These are phyloP conservation scores for Fregetta grallaria DNA, from an alignment of 2,113 vertebrate species.

Conservation along the genomic window DNA sequence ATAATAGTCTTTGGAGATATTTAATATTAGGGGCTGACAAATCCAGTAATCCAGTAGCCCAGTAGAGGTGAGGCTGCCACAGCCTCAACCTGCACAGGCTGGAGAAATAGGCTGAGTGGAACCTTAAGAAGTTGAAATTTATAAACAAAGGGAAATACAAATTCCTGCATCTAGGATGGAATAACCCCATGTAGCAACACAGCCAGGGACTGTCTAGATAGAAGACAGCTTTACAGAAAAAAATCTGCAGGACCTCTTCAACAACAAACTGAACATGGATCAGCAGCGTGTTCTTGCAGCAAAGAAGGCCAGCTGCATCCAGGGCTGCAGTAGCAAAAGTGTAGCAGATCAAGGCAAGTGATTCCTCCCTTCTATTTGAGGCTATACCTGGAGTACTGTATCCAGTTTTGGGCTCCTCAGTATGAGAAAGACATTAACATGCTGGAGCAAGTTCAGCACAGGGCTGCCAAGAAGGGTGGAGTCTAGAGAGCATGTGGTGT, in stretches of 20 bases:
- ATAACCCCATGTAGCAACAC: neutral
- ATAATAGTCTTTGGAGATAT: neutral
- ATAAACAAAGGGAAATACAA: neutral
- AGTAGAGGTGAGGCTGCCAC: neutral
- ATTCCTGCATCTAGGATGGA: neutral
- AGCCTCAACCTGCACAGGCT: neutral
- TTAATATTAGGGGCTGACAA: neutral
- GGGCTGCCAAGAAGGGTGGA: neutral
- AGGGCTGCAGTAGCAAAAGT: neutral
- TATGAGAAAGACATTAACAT: neutral
- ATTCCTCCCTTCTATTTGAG: neutral
- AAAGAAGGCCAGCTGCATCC: neutral
- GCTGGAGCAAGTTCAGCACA: neutral
- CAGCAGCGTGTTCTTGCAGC: neutral
- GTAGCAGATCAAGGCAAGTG: neutral
- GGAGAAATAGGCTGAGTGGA: neutral
- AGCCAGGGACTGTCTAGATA: neutral
- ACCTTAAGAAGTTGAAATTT: neutral
- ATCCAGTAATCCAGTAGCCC: neutral
- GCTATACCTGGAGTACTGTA: neutral
- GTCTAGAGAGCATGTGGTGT: neutral
- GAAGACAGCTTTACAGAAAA: neutral
- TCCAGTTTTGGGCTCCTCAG: neutral
- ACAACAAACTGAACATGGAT: neutral
- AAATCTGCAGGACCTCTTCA: neutral